Evolutionary conservation across 2,113 vertebrate species (phyloP), one percentile per base, ranked within the genome.

Genomic region (Elgaria multicarinata): DNA sequence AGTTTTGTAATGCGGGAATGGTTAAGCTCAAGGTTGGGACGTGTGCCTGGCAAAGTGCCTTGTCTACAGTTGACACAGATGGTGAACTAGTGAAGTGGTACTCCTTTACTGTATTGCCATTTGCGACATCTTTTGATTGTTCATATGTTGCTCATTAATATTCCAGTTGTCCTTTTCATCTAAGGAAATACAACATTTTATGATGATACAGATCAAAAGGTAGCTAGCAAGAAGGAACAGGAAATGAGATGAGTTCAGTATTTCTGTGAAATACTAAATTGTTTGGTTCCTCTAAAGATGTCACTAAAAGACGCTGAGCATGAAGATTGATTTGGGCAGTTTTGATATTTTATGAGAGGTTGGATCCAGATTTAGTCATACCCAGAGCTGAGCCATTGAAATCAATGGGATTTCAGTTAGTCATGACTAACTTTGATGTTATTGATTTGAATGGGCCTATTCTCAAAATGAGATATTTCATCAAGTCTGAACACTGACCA

Each of bases 211-310:
- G 53, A 90, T 39, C 18, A 83, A 66, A 64, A 58, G n/a, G 18
- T 87, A 88, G 90, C 67, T 42, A 75, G n/a, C 64, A 55, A 77
- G n/a, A 42, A 85, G 50, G 50, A 53, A 10, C 50, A 72, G 62
- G n/a, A 55, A 83, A 83, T 31, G 26, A 83, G 82, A 26, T 58
- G 46, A 81, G 39, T 31, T 31, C 2, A 46, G 28, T 28, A 91
- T 78, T 26, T 89, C 44, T 28, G 79, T 87, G 66, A 88, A 83
- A 72, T 85, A 84, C 53, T 91, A 79, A 83, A 46, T 75, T 90
- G 16, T 74, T 85, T 39, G n/a, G 31, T 86, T 71, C 1, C 39
- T 13, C 83, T 93, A 14, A n/a, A 91, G 55, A 14, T 28, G 83
- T 39, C 86, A 78, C 67, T 86, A 87, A 87, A 89, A 8, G 88